Conservation (phyloP, 64 coral and sea anemone genomes). For the Catalaphyllia jardinei region DNA sequence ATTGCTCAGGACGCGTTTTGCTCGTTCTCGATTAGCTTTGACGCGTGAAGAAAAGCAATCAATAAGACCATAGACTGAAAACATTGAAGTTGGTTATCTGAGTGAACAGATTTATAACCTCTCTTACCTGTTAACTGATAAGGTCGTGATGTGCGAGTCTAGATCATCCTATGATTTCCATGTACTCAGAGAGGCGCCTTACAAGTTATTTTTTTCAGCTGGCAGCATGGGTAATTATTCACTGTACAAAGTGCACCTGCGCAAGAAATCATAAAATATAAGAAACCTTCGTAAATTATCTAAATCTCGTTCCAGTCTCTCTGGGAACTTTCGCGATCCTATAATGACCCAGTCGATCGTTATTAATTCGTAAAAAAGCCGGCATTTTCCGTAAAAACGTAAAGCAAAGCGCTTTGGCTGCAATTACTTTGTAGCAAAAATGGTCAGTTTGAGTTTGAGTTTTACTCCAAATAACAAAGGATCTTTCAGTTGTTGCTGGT, state of each 20-base stretch:
- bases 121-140: neutral
- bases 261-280: neutral
- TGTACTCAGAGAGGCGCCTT: neutral
- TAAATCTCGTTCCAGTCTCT: neutral
- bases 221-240: neutral
- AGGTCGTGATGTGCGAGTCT: no score
- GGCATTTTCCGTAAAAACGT: no score
- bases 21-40: neutral
- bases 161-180: no score
- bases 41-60: neutral
- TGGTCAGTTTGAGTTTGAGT: no score
- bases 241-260: neutral
- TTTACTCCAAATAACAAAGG: no score
- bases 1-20: neutral
- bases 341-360: no score
- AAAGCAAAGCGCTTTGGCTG: no score
- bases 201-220: neutral
- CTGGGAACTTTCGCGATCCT: no score
- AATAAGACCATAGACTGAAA: neutral
- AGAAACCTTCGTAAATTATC: neutral
- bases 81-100: neutral
- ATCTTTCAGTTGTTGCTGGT: no score
- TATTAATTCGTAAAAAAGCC: no score
- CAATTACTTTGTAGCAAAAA: no score
- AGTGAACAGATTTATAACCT: neutral